Percentiles rank a stretch among this genome's conserved stretches.
phyloP scores from a whole-genome alignment of 1,140 invertebrate genomes.

The Anagrus nilaparvatae region DNA sequence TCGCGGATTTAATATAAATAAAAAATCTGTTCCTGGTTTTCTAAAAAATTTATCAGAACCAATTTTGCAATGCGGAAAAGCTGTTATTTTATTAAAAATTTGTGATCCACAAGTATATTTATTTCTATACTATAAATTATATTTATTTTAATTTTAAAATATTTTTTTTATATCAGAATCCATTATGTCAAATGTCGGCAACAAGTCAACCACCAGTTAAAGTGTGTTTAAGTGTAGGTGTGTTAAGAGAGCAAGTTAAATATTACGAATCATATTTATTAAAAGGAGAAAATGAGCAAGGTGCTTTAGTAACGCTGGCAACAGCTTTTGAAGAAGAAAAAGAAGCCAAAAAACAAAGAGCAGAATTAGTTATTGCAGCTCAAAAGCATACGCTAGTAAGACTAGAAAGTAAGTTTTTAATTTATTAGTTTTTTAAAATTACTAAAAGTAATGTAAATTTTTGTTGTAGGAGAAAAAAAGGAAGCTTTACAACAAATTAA shows the following conservation, averaged over 20 bases:
- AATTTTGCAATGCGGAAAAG: slow-evolving; percentile 52
- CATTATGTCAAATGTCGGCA: slow-evolving; percentile 43
- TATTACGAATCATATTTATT: slow-evolving; percentile 40
- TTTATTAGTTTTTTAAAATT: slow-evolving; percentile 2
- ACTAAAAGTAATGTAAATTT: not conserved
- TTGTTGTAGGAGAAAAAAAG: slow-evolving; percentile 32
- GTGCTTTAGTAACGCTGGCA: slow-evolving; percentile 25
- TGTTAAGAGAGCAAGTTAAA: slow-evolving; percentile 42
- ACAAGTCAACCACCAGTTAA: slow-evolving; percentile 43
- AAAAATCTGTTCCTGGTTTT: slow-evolving; percentile 46
- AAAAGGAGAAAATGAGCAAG: slow-evolving; percentile 26
- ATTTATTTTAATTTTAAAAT: slow-evolving; percentile 12
- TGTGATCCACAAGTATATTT: slow-evolving; percentile 46
- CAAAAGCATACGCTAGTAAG: slow-evolving; percentile 28
- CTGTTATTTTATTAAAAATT: slow-evolving; percentile 46
- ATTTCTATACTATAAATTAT: not conserved
- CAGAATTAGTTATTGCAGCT: slow-evolving; percentile 26
- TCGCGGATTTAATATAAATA: slow-evolving; percentile 45
- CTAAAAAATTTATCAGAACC: slow-evolving; percentile 42
- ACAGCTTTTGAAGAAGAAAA: slow-evolving; percentile 30
- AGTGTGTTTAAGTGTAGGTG: slow-evolving; percentile 45
- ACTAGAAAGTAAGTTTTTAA: slow-evolving; percentile 22
- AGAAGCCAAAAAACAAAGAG: slow-evolving; percentile 23
- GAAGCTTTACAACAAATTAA: slow-evolving; percentile 32
- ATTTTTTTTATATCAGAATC: slow-evolving; percentile 36